Evolutionary conservation across 2,113 vertebrate species (phyloP), one percentile per base, ranked within the genome.

Genomic region (Trochalopteron elliotii): DNA sequence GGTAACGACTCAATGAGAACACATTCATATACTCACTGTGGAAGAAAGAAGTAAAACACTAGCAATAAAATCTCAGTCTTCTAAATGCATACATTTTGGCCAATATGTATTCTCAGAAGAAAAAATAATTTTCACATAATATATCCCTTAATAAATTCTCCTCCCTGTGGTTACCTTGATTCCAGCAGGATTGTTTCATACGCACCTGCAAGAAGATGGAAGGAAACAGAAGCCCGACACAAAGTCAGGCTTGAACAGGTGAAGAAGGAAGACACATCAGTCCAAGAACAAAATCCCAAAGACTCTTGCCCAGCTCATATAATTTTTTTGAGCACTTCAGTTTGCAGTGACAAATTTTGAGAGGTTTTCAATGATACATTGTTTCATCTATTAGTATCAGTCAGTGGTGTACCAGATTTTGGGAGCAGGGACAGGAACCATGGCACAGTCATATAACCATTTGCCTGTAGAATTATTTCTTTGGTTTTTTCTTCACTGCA

Each of bases 371-470:
- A 21, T 2, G 1, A 10, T 23, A 63, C 0, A 0, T 22, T 90
- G 3, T 31, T 74, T 10, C 4, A 78, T 53, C 35, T 74, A 4
- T 47, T 16, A 61, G 9, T 11, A 33, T 4, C 25, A 50, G 37
- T 28, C 31, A 53, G 17, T 17, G 21, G 30, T 53, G 13, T 11
- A 27, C 3, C 7, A 3, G 39, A 49, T 83, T 83, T 59, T 68
- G 30, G 33, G 30, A 83, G 11, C 14, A 52, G 11, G 12, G 9
- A 45, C 4, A 70, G 47, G 10, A 86, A n/a, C 10, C 0, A 0
- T 63, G 25, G 30, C 10, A 23, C 3, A 52, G 30, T 31, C 8
- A 42, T 55, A 11, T 37, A 72, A 42, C 9, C 5, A 24, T 19
- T 56, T 79, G 28, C 7, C 8, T 75, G 61, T 23, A 59, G 10